These are phyloP conservation scores for Dryobates pubescens DNA, from an alignment of 2,797 vertebrate species.

Conservation along the genomic window DNA sequence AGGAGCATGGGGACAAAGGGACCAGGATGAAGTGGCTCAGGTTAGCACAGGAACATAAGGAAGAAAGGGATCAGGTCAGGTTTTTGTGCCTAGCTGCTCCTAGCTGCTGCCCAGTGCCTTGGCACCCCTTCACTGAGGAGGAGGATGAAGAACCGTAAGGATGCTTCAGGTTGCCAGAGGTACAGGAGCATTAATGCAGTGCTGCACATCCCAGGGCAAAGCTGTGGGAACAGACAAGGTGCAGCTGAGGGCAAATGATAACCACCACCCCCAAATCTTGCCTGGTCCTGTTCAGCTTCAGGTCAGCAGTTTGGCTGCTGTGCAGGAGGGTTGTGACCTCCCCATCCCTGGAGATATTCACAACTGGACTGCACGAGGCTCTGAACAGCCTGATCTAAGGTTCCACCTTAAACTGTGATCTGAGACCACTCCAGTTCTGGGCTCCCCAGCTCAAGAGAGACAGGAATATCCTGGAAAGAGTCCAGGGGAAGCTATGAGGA, in stretches of 20 bases:
- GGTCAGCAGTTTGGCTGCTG: background rate
- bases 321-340: background rate
- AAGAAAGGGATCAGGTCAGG: background rate
- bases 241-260: background rate
- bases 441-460: no score
- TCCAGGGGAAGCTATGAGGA: no score
- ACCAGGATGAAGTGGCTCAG: no score
- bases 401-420: background rate
- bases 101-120: background rate
- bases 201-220: background rate
- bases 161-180: background rate
- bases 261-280: fast-evolving
- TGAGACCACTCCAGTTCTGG: no score
- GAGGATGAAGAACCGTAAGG: background rate
- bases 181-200: no score
- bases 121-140: fast-evolving
- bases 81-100: background rate
- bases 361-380: background rate
- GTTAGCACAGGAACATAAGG: no score
- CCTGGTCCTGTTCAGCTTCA: background rate
- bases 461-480: no score
- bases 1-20: no score
- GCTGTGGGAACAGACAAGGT: background rate
- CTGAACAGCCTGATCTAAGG: background rate
- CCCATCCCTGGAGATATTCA: background rate